Percentiles rank a stretch among this genome's conserved stretches.
Evolutionary conservation across 2,888 invertebrate genomes (phyloP).

Genomic region (Hemaris fuciformis): DNA sequence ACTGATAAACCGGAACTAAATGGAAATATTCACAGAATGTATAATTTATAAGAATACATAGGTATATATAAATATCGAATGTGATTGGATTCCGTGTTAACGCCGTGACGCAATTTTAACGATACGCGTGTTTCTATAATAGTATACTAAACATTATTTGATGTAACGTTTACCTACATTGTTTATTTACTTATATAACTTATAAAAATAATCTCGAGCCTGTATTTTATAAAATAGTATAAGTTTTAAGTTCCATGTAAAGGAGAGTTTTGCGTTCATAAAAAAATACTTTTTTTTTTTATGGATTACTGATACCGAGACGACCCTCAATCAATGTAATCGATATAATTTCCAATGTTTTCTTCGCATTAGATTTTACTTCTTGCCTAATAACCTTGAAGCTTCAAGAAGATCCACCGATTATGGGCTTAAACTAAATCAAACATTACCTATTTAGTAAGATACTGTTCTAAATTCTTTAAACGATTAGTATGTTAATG

Average conservation of each 20-base stretch:
- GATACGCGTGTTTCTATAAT: background rate
- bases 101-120: background rate
- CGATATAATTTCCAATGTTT: too few relatives aligned
- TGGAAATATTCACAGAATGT: conserved; percentile 16
- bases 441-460: background rate
- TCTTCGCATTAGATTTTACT: too few relatives aligned
- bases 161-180: background rate
- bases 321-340: too few relatives aligned
- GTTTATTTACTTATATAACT: too few relatives aligned
- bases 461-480: background rate
- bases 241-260: too few relatives aligned
- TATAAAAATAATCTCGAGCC: too few relatives aligned
- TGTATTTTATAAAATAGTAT: too few relatives aligned
- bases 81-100: background rate
- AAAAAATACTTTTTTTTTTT: too few relatives aligned
- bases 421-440: background rate
- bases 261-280: too few relatives aligned
- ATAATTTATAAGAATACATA: conserved; percentile 13
- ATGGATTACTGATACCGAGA: too few relatives aligned
- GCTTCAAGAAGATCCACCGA: background rate
- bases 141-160: background rate
- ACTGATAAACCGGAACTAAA: conserved; percentile 24
- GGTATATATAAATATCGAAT: background rate
- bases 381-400: background rate
- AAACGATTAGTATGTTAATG: background rate